Percentiles rank a stretch among this genome's conserved stretches.
These are phyloP conservation scores for Rhagonycha lutea DNA, from an alignment of 2,888 invertebrate species.

Conservation along the genomic window DNA sequence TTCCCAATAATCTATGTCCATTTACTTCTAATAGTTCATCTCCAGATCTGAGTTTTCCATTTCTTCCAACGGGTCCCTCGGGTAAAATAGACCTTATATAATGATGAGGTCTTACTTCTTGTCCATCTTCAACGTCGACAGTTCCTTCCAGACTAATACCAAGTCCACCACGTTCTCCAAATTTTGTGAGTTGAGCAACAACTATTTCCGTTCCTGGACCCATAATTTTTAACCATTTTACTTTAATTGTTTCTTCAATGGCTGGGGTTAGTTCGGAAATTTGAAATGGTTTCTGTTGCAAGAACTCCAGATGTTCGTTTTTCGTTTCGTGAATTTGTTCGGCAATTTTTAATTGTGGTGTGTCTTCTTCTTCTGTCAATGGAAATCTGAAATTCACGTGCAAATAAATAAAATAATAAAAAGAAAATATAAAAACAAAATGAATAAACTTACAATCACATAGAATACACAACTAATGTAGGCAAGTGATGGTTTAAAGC, in stretches of 20 bases:
- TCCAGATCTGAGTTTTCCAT: conserved; percentile 85
- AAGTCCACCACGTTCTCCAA: conserved; percentile 88
- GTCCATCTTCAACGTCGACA: conserved; percentile 95
- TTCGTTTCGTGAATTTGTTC: conserved; percentile 47
- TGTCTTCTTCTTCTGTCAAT: conserved; percentile 50
- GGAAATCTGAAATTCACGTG: conserved; percentile 55
- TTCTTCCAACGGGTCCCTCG: conserved; percentile 97
- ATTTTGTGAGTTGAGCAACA: conserved; percentile 82
- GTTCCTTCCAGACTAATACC: conserved; percentile 98
- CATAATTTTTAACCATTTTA: conserved; percentile 83
- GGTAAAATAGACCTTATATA: conserved; percentile 95
- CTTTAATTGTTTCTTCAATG: conserved; percentile 76
- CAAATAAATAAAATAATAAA: conserved; percentile 42
- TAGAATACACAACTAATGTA: conserved; percentile 30
- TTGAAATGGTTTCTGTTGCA: conserved; percentile 38
- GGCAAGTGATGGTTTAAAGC: conserved; percentile 29
- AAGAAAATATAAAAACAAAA: conserved; percentile 27
- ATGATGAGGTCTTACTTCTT: conserved; percentile 97
- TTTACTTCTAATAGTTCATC: conserved; percentile 96
- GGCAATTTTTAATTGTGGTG: conserved; percentile 42
- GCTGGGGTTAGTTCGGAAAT: conserved; percentile 62
- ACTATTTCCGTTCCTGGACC: conserved; percentile 77
- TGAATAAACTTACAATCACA: conserved; percentile 27
- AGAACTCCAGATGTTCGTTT: conserved; percentile 46
- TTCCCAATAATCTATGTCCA: conserved; percentile 82